phyloP scores from a whole-genome alignment of 2,113 vertebrate species.

The Hypomesus transpacificus region DNA sequence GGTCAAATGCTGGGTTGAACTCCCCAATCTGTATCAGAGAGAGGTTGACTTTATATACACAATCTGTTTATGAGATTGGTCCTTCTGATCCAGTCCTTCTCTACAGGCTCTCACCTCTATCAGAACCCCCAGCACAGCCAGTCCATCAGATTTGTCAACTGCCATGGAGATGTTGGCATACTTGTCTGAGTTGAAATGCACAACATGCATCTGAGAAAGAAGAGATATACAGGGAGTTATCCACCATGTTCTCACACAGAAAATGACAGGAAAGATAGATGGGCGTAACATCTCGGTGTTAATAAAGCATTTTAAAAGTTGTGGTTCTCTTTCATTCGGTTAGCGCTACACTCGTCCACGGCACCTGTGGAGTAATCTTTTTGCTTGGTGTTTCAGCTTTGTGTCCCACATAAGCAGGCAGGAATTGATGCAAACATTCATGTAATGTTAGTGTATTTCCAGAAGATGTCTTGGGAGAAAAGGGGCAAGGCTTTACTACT shows the following conservation, averaged over 20 bases:
- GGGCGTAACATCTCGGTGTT: neutral
- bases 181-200: conserved; percentile 91
- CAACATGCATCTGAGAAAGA: conserved; percentile 82
- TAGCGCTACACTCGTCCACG: neutral
- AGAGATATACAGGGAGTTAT: conserved; percentile 14
- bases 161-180: conserved; percentile 79
- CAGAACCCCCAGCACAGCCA: conserved; percentile 87
- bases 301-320: neutral
- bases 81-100: no score
- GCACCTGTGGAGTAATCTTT: no score
- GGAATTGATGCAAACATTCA: conserved; percentile 16
- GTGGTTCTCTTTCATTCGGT: neutral
- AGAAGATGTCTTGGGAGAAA: conserved; percentile 23
- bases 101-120: conserved; percentile 79
- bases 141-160: conserved; percentile 81
- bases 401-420: neutral
- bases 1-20: conserved; percentile 82
- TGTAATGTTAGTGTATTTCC: conserved; percentile 33
- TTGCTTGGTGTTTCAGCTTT: neutral
- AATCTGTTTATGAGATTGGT: neutral
- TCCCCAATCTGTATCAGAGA: conserved; percentile 75
- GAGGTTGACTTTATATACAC: neutral
- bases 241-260: neutral
- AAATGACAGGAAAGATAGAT: neutral
- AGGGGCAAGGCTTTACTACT: conserved; percentile 38